Percentiles rank a stretch among this genome's conserved stretches.
phyloP scores from a whole-genome alignment of 2,797 vertebrate species.

The Lithobates sylvaticus region DNA sequence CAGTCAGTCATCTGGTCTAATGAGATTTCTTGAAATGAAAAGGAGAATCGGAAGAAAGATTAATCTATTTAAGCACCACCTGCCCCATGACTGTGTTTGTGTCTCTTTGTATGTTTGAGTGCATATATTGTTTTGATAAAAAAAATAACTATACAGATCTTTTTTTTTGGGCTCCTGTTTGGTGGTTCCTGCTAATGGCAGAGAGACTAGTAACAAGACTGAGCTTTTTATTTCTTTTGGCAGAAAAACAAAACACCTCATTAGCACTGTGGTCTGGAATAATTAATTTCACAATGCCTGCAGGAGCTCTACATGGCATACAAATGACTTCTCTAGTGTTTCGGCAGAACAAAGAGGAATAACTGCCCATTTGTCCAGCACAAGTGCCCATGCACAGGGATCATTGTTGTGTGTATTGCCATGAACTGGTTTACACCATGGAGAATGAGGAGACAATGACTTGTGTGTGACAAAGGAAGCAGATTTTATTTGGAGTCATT shows the following conservation, averaged over 20 bases:
- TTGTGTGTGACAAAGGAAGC: neutral
- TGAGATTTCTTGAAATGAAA: neutral
- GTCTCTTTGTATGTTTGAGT: neutral
- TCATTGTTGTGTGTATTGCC: neutral
- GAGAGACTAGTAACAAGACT: neutral
- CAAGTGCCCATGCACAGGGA: neutral
- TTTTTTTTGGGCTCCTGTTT: neutral
- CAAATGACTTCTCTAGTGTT: neutral
- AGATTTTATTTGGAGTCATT: neutral
- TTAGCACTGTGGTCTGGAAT: conserved; percentile 3
- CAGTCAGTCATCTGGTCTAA: neutral
- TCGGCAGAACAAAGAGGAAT: neutral
- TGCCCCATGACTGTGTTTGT: neutral
- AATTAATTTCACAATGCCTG: conserved; percentile 12
- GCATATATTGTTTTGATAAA: too few relatives aligned
- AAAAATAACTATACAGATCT: neutral
- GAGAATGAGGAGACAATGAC: conserved; percentile 8
- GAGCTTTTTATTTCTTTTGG: neutral
- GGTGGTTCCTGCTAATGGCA: neutral
- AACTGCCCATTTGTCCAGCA: neutral
- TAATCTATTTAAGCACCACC: neutral
- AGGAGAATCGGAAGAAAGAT: neutral
- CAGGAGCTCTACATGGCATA: conserved; percentile 2
- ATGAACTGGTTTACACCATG: neutral
- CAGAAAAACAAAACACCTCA: conserved; percentile 8